A percentile compares a stretch with the other conserved stretches of the same genome.
These are phyloP conservation scores for Aphyosemion australe DNA, from an alignment of 2,113 vertebrate species.

Conservation along the genomic window DNA sequence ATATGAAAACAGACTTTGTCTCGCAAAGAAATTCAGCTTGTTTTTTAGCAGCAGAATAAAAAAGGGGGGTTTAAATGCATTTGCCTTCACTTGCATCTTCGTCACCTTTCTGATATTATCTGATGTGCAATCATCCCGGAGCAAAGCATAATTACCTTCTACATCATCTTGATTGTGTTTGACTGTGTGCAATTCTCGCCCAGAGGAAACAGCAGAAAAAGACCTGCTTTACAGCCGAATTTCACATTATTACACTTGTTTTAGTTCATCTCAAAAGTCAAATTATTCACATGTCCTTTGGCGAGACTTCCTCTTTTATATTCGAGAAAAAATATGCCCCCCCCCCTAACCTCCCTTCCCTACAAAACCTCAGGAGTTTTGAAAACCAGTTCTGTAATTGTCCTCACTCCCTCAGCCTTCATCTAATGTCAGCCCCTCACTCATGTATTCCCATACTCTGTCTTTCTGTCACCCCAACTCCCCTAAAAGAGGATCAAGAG, in stretches of 20 bases:
- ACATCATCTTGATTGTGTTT: slow-evolving; percentile 44
- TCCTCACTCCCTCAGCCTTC: slow-evolving; percentile 28
- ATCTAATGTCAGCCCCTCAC: slow-evolving; percentile 31
- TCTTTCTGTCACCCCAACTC: slow-evolving; percentile 59
- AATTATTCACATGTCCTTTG: slow-evolving; percentile 41
- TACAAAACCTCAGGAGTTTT: slow-evolving; percentile 47
- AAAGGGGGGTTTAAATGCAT: slow-evolving; percentile 29
- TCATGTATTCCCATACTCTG: slow-evolving; percentile 35
- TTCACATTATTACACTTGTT: slow-evolving; percentile 61
- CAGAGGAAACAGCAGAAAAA: slow-evolving; percentile 32
- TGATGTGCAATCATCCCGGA: slow-evolving; percentile 54
- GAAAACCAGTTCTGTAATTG: slow-evolving; percentile 53
- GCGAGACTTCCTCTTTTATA: slow-evolving; percentile 20
- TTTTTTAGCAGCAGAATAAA: slow-evolving; percentile 37
- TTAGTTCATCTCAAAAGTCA: slow-evolving; percentile 54
- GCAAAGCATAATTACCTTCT: slow-evolving; percentile 42
- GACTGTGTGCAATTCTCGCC: slow-evolving; percentile 39
- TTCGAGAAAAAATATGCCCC: slow-evolving; percentile 7
- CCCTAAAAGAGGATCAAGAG: slow-evolving; percentile 62
- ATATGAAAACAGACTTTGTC: slow-evolving; percentile 1
- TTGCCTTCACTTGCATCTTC: slow-evolving; percentile 41
- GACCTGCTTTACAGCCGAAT: slow-evolving; percentile 46
- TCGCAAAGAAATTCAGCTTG: slow-evolving; percentile 12
- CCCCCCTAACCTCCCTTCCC: slow-evolving; percentile 15
- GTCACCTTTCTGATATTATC: slow-evolving; percentile 44